Base-by-base conservation (phyloP, 2,113 vertebrate genomes). In the Sinocyclocheilus maitianheensis region DNA sequence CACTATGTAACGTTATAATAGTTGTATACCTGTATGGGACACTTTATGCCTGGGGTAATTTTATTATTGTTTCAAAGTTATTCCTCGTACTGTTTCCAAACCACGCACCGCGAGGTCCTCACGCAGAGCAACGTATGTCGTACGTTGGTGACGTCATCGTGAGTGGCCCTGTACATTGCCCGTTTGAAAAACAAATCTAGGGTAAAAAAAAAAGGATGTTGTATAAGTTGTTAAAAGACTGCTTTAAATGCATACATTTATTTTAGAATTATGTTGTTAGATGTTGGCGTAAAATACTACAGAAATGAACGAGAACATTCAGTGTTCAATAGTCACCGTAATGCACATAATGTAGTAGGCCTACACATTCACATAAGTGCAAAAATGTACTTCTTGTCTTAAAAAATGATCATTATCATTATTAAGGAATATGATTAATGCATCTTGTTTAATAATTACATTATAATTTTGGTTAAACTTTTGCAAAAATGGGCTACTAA, bases 81-180 rank as follows among this genome's bases (percentile, higher is more conserved):
- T 30, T 46, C 10, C 26, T 48, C 76, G 43, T 55, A 58, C 24
- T 89, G 78, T 87, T 89, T 89, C 79, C 72, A 87, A 79, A 79
- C 79, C 76, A 77, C 37, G 82, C 83, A 69, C 79, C 86, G 88
- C 88, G 72, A 65, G 86, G 88, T 85, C 88, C 79, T 87, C 63
- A n/a, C 63, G 20, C 79, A 18, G 34, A 30, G 18, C 24, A 87
- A 89, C 88, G 85, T 85, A 79, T 3, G 74, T 24, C 88, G 86
- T 11, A 85, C 83, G 80, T 85, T 22, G 46, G 40, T 84, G 86
- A 87, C 88, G 88, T 87, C 86, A 85, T 72, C 13, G 4, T 0
- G 2, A 30, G 63, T 34, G 9, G 62, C 22, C 83, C 16, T 24
- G 16, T 1, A 48, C 9, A 6, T 37, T 62, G 83, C 86, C 80